These are phyloP conservation scores for Entomyzon cyanotis DNA, from an alignment of 2,113 vertebrate genomes.

Conservation along the genomic window DNA sequence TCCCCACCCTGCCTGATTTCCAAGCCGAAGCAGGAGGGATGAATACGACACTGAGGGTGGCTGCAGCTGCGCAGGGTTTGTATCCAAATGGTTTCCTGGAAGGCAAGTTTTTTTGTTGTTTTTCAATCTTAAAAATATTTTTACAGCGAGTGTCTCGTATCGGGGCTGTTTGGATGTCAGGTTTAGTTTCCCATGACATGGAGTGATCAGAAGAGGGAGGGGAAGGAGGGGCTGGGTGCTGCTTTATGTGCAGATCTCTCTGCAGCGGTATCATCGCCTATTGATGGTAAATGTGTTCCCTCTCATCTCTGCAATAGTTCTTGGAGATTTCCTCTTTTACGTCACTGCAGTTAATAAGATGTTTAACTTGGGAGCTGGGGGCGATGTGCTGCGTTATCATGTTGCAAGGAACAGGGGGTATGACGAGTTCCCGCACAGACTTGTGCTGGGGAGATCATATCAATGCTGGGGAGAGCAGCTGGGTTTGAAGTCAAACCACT, in stretches of 20 bases:
- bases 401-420: neutral
- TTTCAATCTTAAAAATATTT: constrained; percentile 8
- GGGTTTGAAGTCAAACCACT: neutral
- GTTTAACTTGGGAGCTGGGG: constrained; percentile 37
- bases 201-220: neutral
- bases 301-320: neutral
- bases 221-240: neutral
- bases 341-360: constrained; percentile 46
- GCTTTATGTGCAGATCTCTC: neutral
- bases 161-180: neutral
- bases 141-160: neutral
- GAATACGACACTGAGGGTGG: neutral
- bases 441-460: neutral
- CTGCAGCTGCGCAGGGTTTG: constrained; percentile 32
- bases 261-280: neutral
- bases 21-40: neutral
- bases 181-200: constrained; percentile 35
- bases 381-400: neutral
- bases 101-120: neutral
- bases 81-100: constrained; percentile 51
- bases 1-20: neutral
- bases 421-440: neutral
- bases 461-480: neutral
- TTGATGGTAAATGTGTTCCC: neutral
- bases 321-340: constrained; percentile 25